phyloP scores from a whole-genome alignment of 2,113 vertebrate species.

The Turdus rufiventris region DNA sequence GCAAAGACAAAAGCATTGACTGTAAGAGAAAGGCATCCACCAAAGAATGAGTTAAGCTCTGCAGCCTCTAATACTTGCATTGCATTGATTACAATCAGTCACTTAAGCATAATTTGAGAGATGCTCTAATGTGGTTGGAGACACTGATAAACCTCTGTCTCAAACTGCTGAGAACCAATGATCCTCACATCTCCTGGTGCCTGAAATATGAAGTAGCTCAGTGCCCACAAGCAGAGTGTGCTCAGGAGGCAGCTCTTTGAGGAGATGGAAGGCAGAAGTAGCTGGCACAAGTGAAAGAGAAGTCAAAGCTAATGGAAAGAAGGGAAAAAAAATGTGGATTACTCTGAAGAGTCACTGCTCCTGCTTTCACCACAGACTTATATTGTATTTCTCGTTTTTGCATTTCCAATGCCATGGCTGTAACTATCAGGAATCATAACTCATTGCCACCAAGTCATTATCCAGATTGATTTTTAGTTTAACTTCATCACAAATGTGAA shows the following conservation, averaged over 20 bases:
- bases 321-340: neutral
- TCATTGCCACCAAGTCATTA: neutral
- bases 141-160: neutral
- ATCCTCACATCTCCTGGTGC: neutral
- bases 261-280: neutral
- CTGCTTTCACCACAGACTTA: neutral
- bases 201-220: neutral
- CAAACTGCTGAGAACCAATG: neutral
- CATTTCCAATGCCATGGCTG: neutral
- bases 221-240: neutral
- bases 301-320: neutral
- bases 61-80: neutral
- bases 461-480: neutral
- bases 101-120: neutral
- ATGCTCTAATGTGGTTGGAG: neutral
- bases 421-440: neutral
- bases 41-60: neutral
- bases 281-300: neutral
- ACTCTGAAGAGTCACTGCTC: neutral
- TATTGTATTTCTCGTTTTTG: neutral
- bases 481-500: neutral
- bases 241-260: neutral
- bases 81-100: neutral
- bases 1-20: neutral
- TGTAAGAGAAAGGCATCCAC: neutral